phyloP scores from a whole-genome alignment of 2,888 invertebrate species.

The Parnassius orleans region DNA sequence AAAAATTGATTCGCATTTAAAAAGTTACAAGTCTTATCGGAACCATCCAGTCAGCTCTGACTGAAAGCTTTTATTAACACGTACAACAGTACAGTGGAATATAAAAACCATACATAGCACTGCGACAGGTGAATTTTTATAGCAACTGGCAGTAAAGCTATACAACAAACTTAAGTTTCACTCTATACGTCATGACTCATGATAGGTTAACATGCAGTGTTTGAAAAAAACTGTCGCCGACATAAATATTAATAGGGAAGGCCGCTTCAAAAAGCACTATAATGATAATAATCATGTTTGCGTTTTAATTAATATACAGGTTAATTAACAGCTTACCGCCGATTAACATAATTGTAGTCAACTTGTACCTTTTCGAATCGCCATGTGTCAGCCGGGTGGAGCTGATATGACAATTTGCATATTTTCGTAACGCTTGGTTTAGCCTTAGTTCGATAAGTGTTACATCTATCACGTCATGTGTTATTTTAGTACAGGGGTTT shows the following conservation, averaged over 20 bases:
- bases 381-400: conserved; percentile 24
- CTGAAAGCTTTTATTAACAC: conserved; percentile 16
- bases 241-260: conserved; percentile 38
- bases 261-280: conserved; percentile 32
- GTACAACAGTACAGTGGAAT: conserved; percentile 20
- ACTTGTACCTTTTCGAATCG: conserved; percentile 33
- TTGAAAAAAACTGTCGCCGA: conserved; percentile 26
- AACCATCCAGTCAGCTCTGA: conserved; percentile 4
- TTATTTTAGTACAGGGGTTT: conserved; percentile 20
- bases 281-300: conserved; percentile 42
- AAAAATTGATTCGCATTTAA: no score
- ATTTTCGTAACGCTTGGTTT: conserved; percentile 21
- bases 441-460: conserved; percentile 12
- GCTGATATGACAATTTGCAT: conserved; percentile 30
- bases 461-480: conserved; percentile 17
- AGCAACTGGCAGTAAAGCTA: conserved; percentile 6
- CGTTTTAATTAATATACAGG: conserved; percentile 44
- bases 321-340: conserved; percentile 39
- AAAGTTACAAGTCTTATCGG: conserved; percentile 1
- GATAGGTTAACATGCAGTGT: background rate
- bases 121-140: conserved; percentile 15
- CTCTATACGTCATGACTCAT: conserved; percentile 9
- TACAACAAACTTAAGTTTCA: conserved; percentile 11
- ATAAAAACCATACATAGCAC: conserved; percentile 4
- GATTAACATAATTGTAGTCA: conserved; percentile 44